Percentiles rank a stretch among this genome's conserved stretches.
These are phyloP conservation scores for Pangasius sanitwongsei DNA, from an alignment of 2,797 vertebrate species.

Conservation along the genomic window DNA sequence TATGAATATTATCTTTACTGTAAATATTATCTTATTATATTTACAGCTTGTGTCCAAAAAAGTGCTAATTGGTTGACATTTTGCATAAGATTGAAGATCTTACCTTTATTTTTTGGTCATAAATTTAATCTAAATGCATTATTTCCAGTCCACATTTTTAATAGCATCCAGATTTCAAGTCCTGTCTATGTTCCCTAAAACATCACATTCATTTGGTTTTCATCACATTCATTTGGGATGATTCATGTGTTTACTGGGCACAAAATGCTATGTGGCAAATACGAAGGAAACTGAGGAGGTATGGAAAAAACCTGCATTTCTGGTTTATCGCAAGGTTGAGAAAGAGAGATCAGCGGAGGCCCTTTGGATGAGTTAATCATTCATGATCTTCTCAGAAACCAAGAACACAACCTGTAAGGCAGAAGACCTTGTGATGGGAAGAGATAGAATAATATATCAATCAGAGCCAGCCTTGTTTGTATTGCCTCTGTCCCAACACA, in stretches of 20 bases:
- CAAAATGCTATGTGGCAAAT: not conserved
- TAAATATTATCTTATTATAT: too few relatives aligned
- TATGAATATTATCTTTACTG: not conserved
- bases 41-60: not conserved
- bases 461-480: not conserved
- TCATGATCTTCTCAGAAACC: conserved; percentile 48
- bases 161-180: not conserved
- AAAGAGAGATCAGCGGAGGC: conserved; percentile 38
- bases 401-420: not conserved
- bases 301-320: conserved; percentile 27
- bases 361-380: conserved; percentile 52
- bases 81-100: not conserved
- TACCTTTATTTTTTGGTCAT: not conserved
- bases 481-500: not conserved
- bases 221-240: not conserved
- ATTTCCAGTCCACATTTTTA: not conserved
- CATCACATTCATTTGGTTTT: not conserved
- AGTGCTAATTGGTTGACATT: not conserved
- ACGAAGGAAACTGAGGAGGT: not conserved
- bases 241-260: not conserved
- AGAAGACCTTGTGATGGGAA: conserved; percentile 3
- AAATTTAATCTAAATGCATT: not conserved
- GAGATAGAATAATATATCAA: conserved; percentile 1
- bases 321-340: conserved; percentile 35
- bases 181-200: not conserved